phyloP scores from a whole-genome alignment of 2,888 invertebrate genomes.

The Sminthurides aquaticus region DNA sequence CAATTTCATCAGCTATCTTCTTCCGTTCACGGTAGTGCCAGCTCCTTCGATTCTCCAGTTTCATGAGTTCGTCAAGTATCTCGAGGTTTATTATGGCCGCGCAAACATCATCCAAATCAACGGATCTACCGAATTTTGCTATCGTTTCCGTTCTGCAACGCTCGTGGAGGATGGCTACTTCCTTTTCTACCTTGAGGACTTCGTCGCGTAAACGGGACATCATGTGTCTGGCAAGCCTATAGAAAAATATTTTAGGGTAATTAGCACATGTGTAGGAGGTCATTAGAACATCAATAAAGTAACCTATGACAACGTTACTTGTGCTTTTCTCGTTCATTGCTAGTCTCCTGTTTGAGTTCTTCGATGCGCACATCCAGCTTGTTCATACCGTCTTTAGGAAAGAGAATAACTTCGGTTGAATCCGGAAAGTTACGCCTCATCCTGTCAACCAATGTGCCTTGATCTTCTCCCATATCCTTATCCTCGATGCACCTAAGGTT shows the following conservation, averaged over 20 bases:
- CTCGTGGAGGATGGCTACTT: conserved; percentile 17
- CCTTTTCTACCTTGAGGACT: conserved; percentile 28
- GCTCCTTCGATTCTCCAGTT: conserved; percentile 32
- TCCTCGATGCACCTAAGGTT: conserved; percentile 37
- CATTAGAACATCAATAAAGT: background rate
- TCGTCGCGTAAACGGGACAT: conserved; percentile 32
- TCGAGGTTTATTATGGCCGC: conserved; percentile 39
- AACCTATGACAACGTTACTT: conserved; percentile 21
- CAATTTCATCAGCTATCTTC: conserved; percentile 26
- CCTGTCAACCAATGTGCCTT: conserved; percentile 27
- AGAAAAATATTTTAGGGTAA: background rate
- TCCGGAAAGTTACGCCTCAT: conserved; percentile 34
- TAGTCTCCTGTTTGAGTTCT: conserved; percentile 30
- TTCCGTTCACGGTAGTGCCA: conserved; percentile 32
- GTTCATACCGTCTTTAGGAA: conserved; percentile 34
- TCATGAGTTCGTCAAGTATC: conserved; percentile 30
- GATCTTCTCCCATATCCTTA: conserved; percentile 29
- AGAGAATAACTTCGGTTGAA: conserved; percentile 32
- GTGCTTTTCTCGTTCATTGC: conserved; percentile 27
- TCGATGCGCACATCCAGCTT: conserved; percentile 30
- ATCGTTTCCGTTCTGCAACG: conserved; percentile 33
- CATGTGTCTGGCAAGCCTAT: conserved; percentile 25
- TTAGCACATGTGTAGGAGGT: background rate
- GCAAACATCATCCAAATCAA: conserved; percentile 38
- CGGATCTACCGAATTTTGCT: conserved; percentile 35